These are phyloP conservation scores for Antechinus flavipes DNA, from an alignment of 2,113 vertebrate genomes.

Conservation along the genomic window DNA sequence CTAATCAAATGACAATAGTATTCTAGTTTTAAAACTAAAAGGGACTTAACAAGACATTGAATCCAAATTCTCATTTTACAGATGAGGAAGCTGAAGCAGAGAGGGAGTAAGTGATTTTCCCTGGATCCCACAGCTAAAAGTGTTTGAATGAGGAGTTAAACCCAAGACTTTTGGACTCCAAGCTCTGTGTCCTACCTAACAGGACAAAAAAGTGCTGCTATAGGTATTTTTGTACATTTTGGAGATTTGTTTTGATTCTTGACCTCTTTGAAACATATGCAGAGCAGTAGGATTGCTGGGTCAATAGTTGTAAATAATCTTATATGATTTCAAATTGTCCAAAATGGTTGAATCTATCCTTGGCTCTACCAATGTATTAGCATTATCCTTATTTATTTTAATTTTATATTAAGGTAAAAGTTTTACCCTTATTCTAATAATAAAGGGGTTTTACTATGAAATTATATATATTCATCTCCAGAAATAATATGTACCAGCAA, in stretches of 20 bases:
- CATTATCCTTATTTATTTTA: neutral
- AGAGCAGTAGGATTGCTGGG: neutral
- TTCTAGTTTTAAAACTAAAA: neutral
- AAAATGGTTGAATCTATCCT: neutral
- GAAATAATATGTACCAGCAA: slow-evolving; percentile 3
- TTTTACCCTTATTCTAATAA: neutral
- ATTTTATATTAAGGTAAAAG: neutral
- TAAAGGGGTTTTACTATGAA: neutral
- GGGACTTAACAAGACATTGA: neutral
- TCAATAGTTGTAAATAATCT: neutral
- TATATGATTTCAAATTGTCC: neutral
- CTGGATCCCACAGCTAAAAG: neutral
- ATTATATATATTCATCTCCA: neutral
- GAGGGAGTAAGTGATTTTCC: neutral
- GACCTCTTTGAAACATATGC: neutral
- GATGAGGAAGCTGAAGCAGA: neutral
- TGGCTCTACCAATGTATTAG: neutral
- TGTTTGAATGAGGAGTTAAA: neutral
- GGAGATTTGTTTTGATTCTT: neutral
- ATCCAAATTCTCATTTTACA: neutral
- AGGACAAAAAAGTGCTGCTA: neutral
- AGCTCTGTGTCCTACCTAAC: neutral
- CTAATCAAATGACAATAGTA: neutral
- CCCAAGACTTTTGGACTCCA: neutral
- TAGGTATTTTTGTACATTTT: neutral